Conservation (phyloP, 2,888 invertebrate species). For the Acanthosepion pharaonis region DNA sequence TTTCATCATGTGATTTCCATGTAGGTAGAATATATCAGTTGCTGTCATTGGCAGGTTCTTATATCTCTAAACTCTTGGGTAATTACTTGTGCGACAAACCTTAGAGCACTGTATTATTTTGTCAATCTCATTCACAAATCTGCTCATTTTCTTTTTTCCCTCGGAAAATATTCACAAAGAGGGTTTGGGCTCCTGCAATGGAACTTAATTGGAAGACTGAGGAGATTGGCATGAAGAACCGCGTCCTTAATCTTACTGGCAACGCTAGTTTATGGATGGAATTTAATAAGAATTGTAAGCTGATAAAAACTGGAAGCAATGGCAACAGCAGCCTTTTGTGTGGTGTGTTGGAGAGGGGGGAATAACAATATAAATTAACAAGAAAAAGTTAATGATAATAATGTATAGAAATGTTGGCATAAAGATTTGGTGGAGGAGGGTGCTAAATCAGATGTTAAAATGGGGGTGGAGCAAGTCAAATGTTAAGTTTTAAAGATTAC, state of each 20-base stretch:
- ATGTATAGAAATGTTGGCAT: too few species aligned
- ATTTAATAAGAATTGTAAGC: neutral
- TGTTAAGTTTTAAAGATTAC: too few species aligned
- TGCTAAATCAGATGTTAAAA: too few species aligned
- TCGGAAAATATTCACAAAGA: neutral
- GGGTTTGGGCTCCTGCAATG: neutral
- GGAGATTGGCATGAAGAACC: neutral
- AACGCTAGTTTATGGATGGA: neutral
- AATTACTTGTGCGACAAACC: neutral
- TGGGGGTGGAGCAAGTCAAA: too few species aligned
- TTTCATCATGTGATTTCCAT: neutral
- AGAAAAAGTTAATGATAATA: too few species aligned
- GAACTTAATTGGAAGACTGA: neutral
- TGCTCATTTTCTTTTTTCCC: neutral
- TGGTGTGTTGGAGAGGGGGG: too few species aligned
- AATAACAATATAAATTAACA: too few species aligned
- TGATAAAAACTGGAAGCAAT: too few species aligned
- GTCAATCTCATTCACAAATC: neutral
- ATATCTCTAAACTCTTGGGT: conserved; percentile 33
- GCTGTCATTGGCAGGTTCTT: conserved; percentile 9
- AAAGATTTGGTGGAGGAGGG: too few species aligned
- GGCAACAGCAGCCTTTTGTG: too few species aligned
- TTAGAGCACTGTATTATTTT: neutral
- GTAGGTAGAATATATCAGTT: conserved; percentile 33
- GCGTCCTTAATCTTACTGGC: neutral